Percentiles rank a stretch among this genome's conserved stretches.
Evolutionary conservation across 2,113 vertebrate genomes (phyloP).

Genomic region (Rousettus leschenaultii): DNA sequence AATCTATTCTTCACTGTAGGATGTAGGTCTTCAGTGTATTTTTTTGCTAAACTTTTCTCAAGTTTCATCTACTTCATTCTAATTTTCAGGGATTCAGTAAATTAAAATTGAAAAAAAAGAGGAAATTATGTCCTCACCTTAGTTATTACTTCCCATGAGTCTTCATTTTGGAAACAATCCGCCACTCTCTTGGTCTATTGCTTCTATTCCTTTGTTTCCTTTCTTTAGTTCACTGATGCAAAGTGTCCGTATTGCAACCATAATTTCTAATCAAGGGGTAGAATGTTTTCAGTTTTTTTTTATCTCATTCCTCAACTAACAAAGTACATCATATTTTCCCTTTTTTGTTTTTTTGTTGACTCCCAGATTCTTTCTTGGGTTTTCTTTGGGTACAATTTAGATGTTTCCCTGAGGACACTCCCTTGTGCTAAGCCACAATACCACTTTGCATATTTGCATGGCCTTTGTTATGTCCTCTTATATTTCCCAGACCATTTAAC

Average conservation of each 20-base stretch:
- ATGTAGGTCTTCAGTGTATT: neutral
- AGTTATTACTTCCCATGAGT: neutral
- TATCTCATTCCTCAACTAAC: neutral
- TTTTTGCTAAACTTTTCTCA: neutral
- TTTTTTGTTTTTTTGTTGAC: neutral
- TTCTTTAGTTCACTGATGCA: neutral
- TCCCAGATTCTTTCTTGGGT: neutral
- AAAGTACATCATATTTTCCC: neutral
- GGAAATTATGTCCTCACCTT: neutral
- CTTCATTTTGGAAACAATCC: neutral
- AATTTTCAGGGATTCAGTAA: neutral
- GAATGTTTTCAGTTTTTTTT: neutral
- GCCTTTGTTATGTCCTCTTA: neutral
- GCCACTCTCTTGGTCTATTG: neutral
- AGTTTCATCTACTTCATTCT: neutral
- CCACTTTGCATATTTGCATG: neutral
- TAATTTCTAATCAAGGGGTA: neutral
- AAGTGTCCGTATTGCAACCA: neutral
- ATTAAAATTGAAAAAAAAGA: neutral
- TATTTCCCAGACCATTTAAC: neutral
- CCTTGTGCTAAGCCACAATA: neutral
- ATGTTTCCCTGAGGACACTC: neutral
- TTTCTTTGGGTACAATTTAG: neutral
- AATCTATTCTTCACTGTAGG: neutral
- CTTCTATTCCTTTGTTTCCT: neutral